These are phyloP conservation scores for Paedocypris sp. DNA, from an alignment of 2,113 vertebrate genomes.

Conservation along the genomic window DNA sequence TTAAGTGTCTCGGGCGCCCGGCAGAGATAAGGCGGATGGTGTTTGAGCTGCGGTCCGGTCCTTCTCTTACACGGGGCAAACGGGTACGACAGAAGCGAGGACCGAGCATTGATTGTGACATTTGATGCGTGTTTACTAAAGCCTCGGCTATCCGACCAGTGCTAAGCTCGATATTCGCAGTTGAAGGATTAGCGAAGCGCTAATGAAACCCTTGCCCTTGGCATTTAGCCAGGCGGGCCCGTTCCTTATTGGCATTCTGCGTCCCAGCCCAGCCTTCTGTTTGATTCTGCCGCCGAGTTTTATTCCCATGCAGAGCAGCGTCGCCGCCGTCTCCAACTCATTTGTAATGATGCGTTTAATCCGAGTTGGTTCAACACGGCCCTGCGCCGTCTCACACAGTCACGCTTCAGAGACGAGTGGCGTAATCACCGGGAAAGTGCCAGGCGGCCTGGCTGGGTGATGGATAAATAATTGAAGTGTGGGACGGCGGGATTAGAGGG, in stretches of 20 bases:
- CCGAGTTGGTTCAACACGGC: not conserved
- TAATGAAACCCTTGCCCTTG: constrained; percentile 6
- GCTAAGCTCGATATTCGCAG: constrained; percentile 2
- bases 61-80: not conserved
- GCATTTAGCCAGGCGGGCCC: constrained; percentile 2
- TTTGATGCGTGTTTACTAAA: constrained; percentile 18
- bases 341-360: constrained; percentile 17
- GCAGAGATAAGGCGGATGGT: not conserved
- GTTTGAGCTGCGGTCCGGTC: not conserved
- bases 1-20: constrained; percentile 7
- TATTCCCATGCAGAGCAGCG: not conserved
- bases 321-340: too few relatives aligned
- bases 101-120: constrained; percentile 13
- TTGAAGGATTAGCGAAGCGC: constrained; percentile 2
- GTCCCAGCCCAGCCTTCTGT: not conserved
- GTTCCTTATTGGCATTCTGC: constrained; percentile 1
- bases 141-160: not conserved
- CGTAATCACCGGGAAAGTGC: constrained; percentile 30
- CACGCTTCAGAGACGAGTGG: not conserved
- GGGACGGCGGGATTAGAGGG: constrained; percentile 32
- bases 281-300: not conserved
- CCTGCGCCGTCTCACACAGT: not conserved
- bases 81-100: not conserved
- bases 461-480: constrained; percentile 37
- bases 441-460: constrained; percentile 27